These are phyloP conservation scores for Sebastes reedi DNA, from an alignment of 2,797 vertebrate species.

Conservation along the genomic window DNA sequence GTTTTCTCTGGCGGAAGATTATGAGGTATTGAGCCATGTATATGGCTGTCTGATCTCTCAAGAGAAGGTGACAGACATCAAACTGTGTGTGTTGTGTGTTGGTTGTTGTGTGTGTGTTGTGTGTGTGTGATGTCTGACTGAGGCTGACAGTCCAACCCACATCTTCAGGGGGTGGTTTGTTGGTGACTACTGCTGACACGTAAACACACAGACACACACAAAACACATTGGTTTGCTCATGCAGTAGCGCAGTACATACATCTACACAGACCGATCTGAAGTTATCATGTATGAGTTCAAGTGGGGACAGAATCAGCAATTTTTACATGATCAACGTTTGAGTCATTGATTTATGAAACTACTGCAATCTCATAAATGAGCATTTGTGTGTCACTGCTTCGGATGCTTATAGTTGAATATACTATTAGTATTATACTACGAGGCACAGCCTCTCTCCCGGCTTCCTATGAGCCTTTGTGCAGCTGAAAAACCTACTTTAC, in stretches of 20 bases:
- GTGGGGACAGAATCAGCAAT: not conserved
- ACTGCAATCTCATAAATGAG: not conserved
- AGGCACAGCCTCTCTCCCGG: not conserved
- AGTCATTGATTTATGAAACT: not conserved
- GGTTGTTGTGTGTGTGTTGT: conserved; percentile 10
- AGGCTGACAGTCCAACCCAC: conserved; percentile 66
- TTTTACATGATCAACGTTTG: not conserved
- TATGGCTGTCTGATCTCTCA: conserved; percentile 50
- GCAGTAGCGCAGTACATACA: conserved; percentile 10
- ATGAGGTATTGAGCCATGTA: conserved; percentile 47
- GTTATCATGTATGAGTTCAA: not conserved
- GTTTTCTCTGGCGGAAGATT: conserved; percentile 50
- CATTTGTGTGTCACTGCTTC: not conserved
- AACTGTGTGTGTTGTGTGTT: conserved; percentile 11
- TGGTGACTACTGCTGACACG: conserved; percentile 56
- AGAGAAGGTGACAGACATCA: conserved; percentile 67
- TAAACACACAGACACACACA: conserved; percentile 47
- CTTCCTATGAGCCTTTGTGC: not conserved
- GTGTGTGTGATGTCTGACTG: conserved; percentile 59
- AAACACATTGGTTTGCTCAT: conserved; percentile 24
- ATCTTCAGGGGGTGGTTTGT: conserved; percentile 57
- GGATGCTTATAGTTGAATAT: not conserved
- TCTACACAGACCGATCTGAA: conserved; percentile 5
- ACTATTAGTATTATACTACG: not conserved
- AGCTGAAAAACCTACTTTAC: not conserved